These are phyloP conservation scores for Xiphophorus maculatus DNA, from an alignment of 2,113 vertebrate genomes.

Conservation along the genomic window DNA sequence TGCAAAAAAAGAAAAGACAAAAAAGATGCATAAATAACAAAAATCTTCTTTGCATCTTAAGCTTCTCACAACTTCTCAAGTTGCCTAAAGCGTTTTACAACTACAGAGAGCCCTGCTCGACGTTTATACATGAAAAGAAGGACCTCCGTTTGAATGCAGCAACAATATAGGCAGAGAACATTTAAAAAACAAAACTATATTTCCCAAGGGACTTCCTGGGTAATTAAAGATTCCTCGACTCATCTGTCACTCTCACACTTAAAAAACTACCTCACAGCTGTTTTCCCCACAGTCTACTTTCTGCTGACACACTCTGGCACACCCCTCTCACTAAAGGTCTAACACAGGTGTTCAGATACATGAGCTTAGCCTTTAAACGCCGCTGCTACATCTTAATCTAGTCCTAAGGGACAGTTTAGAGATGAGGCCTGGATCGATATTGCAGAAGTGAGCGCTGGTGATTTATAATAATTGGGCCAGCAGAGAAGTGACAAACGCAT, in stretches of 20 bases:
- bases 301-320: conserved; percentile 37
- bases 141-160: conserved; percentile 20
- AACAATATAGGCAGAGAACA: conserved; percentile 37
- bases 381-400: background rate
- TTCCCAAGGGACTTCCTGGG: conserved; percentile 45
- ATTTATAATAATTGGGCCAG: conserved; percentile 62
- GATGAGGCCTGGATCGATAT: conserved; percentile 28
- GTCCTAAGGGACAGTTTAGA: background rate
- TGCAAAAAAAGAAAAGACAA: background rate
- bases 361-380: conserved; percentile 3
- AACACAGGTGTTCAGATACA: conserved; percentile 22
- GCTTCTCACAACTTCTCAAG: conserved; percentile 6
- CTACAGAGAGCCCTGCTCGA: conserved; percentile 5
- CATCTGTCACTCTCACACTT: conserved; percentile 38
- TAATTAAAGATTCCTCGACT: conserved; percentile 63
- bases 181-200: conserved; percentile 37
- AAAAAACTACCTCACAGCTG: conserved; percentile 50
- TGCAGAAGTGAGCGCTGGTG: conserved; percentile 18
- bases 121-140: conserved; percentile 26
- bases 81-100: conserved; percentile 29
- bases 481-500: conserved; percentile 41
- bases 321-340: conserved; percentile 35
- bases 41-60: conserved; percentile 2
- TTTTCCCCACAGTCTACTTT: conserved; percentile 41
- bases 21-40: conserved; percentile 2